phyloP scores from a whole-genome alignment of 2,113 vertebrate genomes.

The Gavia stellata region DNA sequence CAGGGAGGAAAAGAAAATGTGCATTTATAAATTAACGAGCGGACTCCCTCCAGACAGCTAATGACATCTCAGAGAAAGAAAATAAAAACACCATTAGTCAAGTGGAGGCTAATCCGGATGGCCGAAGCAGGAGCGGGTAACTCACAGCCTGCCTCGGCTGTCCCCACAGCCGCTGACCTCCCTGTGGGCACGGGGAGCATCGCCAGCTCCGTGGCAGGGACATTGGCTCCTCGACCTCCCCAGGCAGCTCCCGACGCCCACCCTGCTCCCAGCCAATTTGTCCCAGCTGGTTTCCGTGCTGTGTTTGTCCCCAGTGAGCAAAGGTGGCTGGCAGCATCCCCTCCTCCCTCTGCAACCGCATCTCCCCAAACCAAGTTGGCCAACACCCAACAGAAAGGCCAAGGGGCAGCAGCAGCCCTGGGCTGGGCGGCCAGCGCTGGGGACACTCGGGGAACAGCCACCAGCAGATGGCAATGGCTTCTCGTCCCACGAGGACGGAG shows the following conservation, averaged over 20 bases:
- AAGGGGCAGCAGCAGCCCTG: not conserved
- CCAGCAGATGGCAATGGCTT: conserved; percentile 33
- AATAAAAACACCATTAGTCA: conserved; percentile 39
- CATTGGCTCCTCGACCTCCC: not conserved
- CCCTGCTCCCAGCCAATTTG: not conserved
- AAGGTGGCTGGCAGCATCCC: not conserved
- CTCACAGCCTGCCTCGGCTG: not conserved
- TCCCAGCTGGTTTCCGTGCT: not conserved
- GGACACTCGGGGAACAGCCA: not conserved
- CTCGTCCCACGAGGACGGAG: rapidly evolving
- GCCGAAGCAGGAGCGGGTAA: not conserved
- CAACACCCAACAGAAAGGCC: not conserved
- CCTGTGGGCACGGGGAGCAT: not conserved
- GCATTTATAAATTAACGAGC: not conserved
- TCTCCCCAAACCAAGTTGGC: not conserved
- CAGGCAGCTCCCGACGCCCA: rapidly evolving
- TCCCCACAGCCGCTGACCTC: not conserved
- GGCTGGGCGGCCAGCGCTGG: not conserved
- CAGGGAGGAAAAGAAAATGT: not conserved
- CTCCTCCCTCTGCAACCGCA: rapidly evolving
- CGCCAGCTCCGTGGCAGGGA: rapidly evolving
- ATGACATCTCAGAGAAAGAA: not conserved
- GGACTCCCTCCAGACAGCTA: conserved; percentile 29
- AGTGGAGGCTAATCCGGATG: not conserved
- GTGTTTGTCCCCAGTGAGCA: not conserved